Evolutionary conservation across 2,113 vertebrate genomes (phyloP), one percentile per base, ranked within the genome.

Genomic region (Misgurnus anguillicaudatus): DNA sequence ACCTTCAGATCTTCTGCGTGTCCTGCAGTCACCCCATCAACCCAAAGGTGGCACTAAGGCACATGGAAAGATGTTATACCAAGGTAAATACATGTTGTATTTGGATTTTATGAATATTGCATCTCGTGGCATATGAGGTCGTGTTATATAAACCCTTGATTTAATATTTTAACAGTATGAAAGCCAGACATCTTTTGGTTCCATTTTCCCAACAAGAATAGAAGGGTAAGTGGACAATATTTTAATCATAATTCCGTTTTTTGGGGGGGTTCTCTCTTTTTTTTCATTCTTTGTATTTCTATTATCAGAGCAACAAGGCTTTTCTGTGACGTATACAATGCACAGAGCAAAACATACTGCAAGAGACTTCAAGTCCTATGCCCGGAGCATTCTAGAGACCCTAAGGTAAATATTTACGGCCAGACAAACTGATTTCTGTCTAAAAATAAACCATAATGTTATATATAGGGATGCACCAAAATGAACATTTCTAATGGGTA

Each of bases 61-160:
- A 98, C 77, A 98, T 98, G 96, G 96, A 98, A 82, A 93, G 95
- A 80, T 98, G 96, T 86, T 98, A 98, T 0, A 95, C 96, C 78
- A 98, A 98, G 94, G 95, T 96, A 41, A 87, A 13, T 31, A 48
- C 36, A 9, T 13, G 1, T 41, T 42, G 0, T 8, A 24, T 9
- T 41, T 42, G 7, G 31, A 5, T 74, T 53, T 5, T 4, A 3
- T 36, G 16, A 57, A 39, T 8, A 66, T n/a, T 19, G 7, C 1
- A 6, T 16, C 51, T 6, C 6, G 6, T 53, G 1, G 1, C 13
- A 53, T 5, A 17, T 55, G 16, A 55, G 51, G 3, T 55, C 4
- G 5, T n/a, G 16, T 17, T 55, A 53, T 4, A 53, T 19, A 41
- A 48, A 73, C 4, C 3, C 38, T 45, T 60, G n/a, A 11, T 73